Evolutionary conservation across 1,140 invertebrate species (phyloP).

Genomic region (Paraescarpia echinospica): DNA sequence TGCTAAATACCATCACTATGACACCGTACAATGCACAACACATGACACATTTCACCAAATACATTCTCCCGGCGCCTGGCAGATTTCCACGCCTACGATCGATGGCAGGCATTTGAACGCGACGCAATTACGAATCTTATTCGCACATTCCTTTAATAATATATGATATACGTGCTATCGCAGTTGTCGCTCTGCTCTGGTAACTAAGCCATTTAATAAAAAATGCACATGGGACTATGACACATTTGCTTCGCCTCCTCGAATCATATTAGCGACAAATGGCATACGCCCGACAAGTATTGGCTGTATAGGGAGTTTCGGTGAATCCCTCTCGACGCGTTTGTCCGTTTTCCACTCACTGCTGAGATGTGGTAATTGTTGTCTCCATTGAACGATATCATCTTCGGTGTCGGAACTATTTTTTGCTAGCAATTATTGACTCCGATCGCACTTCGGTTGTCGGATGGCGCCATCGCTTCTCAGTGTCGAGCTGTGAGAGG

Average conservation of each 20-base stretch:
- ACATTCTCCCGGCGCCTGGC: not conserved
- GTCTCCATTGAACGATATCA: not conserved
- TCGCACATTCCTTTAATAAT: slow-evolving; percentile 1
- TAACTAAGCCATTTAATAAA: slow-evolving; percentile 1
- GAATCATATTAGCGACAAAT: not conserved
- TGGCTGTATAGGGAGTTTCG: not conserved
- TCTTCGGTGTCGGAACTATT: not conserved
- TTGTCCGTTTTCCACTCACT: not conserved
- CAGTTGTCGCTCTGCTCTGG: not conserved
- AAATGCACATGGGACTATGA: not conserved
- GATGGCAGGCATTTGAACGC: not conserved
- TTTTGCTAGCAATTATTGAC: not conserved
- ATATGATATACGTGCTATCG: not conserved
- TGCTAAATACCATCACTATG: not conserved
- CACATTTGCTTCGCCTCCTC: not conserved
- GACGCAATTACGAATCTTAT: not conserved
- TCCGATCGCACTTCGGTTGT: not conserved
- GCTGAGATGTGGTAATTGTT: not conserved
- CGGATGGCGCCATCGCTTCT: not conserved
- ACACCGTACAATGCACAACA: not conserved
- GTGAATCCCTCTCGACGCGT: not conserved
- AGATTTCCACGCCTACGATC: not conserved
- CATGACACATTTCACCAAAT: not conserved
- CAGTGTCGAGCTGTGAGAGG: not conserved
- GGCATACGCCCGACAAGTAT: not conserved